Conservation (phyloP, 37 sponge, comb jelly and placozoan species). For the Aphrocallistes beatrix region DNA sequence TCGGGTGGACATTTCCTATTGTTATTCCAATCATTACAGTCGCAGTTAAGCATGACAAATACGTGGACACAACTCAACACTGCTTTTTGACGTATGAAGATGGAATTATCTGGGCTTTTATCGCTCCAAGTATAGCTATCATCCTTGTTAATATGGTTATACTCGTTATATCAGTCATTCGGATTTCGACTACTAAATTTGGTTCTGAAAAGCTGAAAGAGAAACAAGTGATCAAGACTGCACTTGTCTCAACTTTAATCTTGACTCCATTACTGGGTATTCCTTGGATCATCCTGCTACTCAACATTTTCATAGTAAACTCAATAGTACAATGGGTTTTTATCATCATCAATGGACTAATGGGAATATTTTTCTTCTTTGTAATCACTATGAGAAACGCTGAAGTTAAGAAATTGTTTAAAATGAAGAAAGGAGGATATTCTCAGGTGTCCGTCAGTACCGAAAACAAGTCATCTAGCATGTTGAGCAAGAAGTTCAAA, state of each 20-base stretch:
- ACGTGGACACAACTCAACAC: not conserved
- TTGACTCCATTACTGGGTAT: conserved; percentile 1
- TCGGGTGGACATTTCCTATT: not conserved
- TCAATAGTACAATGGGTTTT: not conserved
- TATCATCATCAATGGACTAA: not conserved
- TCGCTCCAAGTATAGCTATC: not conserved
- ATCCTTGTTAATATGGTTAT: not conserved
- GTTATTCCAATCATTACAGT: conserved; percentile 8
- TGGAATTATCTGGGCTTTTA: not conserved
- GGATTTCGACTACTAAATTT: not conserved
- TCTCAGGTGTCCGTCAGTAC: not conserved
- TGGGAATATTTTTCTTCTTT: not conserved
- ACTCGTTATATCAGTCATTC: not conserved
- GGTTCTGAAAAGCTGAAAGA: not conserved
- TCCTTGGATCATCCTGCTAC: not conserved
- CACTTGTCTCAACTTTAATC: not conserved
- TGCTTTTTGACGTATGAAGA: conserved; percentile 7
- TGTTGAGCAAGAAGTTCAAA: conserved; percentile 5
- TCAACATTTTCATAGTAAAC: not conserved
- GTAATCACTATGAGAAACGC: not conserved
- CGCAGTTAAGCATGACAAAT: not conserved
- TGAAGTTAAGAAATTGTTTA: not conserved
- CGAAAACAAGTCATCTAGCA: not conserved
- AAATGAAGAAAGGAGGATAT: not conserved
- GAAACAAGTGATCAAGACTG: not conserved